Evolutionary conservation across 2,797 vertebrate species (phyloP).

Genomic region (Anomalospiza imberbis): DNA sequence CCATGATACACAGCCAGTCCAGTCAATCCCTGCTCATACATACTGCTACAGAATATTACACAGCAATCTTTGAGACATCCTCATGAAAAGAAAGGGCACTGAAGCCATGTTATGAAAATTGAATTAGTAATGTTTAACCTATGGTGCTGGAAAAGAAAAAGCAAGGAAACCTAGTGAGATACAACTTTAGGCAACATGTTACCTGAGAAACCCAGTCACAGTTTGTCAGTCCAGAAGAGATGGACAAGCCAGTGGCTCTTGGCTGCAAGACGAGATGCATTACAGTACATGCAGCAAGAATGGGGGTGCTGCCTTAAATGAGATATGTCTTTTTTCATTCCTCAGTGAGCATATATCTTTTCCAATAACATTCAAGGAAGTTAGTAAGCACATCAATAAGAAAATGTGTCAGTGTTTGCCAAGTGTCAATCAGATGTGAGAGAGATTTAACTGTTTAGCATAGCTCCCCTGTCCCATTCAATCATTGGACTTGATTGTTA

Average conservation of each 20-base stretch:
- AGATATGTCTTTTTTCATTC: not conserved
- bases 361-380: slow-evolving; percentile 8
- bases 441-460: slow-evolving; percentile 27
- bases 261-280: not conserved
- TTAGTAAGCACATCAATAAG: slow-evolving; percentile 3
- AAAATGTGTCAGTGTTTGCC: not conserved
- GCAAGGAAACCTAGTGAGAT: not conserved
- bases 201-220: not conserved
- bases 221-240: not conserved
- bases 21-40: not conserved
- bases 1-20: not conserved
- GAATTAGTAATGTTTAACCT: not conserved
- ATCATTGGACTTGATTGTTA: not conserved
- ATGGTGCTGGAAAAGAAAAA: not conserved
- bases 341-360: not conserved
- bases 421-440: not conserved
- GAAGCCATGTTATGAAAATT: not conserved
- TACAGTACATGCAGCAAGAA: not conserved
- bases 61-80: not conserved
- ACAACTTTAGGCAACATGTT: not conserved
- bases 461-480: not conserved
- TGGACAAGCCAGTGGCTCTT: not conserved
- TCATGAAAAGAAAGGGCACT: not conserved
- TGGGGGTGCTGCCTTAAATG: not conserved
- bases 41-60: not conserved